Percentiles rank a stretch among this genome's conserved stretches.
phyloP scores from a whole-genome alignment of 1,140 invertebrate genomes.

The Mya arenaria region DNA sequence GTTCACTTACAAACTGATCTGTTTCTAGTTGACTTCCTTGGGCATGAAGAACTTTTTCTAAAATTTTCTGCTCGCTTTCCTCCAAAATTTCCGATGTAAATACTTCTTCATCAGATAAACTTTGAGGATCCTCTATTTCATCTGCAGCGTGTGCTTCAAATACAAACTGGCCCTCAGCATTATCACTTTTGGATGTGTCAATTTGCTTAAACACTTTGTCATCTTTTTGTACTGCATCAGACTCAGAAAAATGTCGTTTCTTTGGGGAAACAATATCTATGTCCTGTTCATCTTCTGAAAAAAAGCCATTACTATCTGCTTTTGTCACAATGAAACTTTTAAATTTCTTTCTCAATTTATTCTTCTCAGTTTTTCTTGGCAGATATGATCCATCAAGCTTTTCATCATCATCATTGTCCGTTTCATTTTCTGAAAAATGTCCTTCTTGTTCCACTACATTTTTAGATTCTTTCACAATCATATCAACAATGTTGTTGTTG shows the following conservation, averaged over 20 bases:
- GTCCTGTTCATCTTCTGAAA: neutral
- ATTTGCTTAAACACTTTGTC: neutral
- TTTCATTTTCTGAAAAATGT: conserved; percentile 51
- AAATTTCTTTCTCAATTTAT: neutral
- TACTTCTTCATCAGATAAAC: neutral
- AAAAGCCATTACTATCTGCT: neutral
- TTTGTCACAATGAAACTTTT: neutral
- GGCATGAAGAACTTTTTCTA: no score
- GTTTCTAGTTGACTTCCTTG: neutral
- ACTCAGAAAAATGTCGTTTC: conserved; percentile 44
- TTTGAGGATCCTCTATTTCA: neutral
- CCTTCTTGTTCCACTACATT: conserved; percentile 16
- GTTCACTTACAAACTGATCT: conserved; percentile 9
- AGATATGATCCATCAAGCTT: no score
- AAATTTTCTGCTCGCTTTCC: neutral
- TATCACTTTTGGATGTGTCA: conserved; percentile 7
- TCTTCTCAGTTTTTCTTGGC: neutral
- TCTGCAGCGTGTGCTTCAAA: conserved; percentile 11
- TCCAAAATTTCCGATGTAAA: neutral
- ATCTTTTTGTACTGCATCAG: conserved; percentile 6
- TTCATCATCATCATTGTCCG: neutral
- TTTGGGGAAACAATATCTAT: neutral
- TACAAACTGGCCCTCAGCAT: conserved; percentile 39
- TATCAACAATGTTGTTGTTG: conserved; percentile 20
- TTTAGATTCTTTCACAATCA: conserved; percentile 5